Base-by-base conservation (phyloP, 2,797 vertebrate species). In the Ispidina lecontei region DNA sequence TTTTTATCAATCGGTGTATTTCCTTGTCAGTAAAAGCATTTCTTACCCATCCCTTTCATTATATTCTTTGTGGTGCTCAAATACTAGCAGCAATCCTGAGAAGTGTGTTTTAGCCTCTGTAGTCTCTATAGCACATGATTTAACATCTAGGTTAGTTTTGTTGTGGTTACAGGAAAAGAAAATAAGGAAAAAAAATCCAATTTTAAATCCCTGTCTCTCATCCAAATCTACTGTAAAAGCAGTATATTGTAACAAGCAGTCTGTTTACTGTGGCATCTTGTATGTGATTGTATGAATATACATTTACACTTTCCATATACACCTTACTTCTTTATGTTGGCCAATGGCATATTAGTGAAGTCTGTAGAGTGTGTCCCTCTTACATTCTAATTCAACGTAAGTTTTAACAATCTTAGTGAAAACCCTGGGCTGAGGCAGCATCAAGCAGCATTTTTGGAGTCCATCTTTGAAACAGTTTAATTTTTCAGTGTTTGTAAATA, bases 201-300 rank as follows among this genome's bases (percentile, higher is more conserved):
- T 77, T 96, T 95, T 84, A 85, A 91, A 96, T 96, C 95, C 92
- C 97, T 98, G 97, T 98, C 98, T 99, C 98, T 98, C 85, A 96
- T 93, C 93, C 93, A 85, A 96, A 87, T 33, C 33, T 79, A 80
- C 58, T 84, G 76, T 65, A 96, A 97, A 94, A 95, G 13, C 81
- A 91, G 23, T 52, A 33, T 49, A 20, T 87, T 39, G 37, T 39
- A 39, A 39, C 37, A 39, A 39, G 14, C 37, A 39, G 37, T 97
- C 44, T 93, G 72, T 97, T 86, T 90, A 62, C 97, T 89, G 37
- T 96, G 94, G 95, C 90, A 95, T 97, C 97, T 98, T 97, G 22
- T 79, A 67, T 77, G 44, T 69, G 33, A 31, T 43, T 89, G 28
- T 41, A 73, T 20, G 56, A 82, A 54, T 67, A 73, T 17, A 18